Base-by-base conservation (phyloP, 2,888 invertebrate genomes). In the Cheiracanthium punctorium region DNA sequence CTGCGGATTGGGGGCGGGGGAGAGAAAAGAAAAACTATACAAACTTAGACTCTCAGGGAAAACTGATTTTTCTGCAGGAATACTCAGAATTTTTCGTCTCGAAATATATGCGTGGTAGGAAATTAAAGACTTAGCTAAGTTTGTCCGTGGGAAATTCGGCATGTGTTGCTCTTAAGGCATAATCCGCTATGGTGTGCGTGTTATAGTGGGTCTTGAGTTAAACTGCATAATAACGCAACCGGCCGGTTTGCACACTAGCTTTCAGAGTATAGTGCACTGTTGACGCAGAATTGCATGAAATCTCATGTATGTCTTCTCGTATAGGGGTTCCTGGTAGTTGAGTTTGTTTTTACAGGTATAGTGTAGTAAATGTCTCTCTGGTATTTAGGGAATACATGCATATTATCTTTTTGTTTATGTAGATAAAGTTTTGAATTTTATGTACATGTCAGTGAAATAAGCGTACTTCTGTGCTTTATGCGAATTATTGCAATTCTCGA, bases 101-200 rank as follows among this genome's bases (percentile, higher is more conserved):
- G 74, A 80, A 80, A 85, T 85, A 70, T 79, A 80, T 79, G 74
- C 33, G 52, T 69, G 84, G 58, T 41, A 37, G 67, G 79, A 74
- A 85, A 85, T 79, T 79, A 85, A 85, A 85, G 79, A 85, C 79
- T 85, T 85, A 67, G 74, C 74, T 70, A 74, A 85, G 79, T 58
- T 85, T 79, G 84, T 80, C 70, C 79, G 84, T 85, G 84, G 84
- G 84, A 85, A 85, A 2, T 4, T 37, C 37, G 20, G 20, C 84
- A 85, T 79, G 69, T 85, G 58, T 58, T 58, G 84, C 58, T 41
- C 17, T 64, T 69, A 33, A 33, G n/a, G 69, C 58, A 58, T 58
- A 58, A 58, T 24, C 24, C n/a, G 0, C 43, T 24, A n/a, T 4
- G 14, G 29, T 48, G 72, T 48, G 72, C 30, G 72, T 67, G 48